Conservation (phyloP, 37 sponge, comb jelly and placozoan genomes). For the Ianthella basta region DNA sequence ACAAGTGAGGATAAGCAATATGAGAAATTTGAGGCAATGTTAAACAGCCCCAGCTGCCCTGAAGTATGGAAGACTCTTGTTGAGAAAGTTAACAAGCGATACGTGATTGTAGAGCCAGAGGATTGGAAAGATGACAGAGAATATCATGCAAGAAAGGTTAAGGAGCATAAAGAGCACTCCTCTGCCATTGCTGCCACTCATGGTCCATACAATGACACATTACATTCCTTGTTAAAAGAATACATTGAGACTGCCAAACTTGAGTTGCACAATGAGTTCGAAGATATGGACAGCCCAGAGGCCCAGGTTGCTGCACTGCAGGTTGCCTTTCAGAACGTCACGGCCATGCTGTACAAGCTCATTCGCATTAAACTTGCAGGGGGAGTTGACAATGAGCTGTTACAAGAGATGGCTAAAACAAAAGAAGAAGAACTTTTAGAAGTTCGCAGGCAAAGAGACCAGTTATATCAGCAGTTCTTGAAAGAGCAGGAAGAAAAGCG, state of each 20-base stretch:
- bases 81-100: background rate
- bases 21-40: background rate
- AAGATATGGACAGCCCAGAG: slow-evolving; percentile 5
- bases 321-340: background rate
- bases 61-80: background rate
- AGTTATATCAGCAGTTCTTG: slow-evolving; percentile 1
- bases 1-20: background rate
- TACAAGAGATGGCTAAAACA: background rate
- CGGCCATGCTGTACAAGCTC: background rate
- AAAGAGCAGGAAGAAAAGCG: background rate
- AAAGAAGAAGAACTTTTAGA: background rate
- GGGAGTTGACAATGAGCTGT: background rate
- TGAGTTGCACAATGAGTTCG: background rate
- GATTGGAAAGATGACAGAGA: background rate
- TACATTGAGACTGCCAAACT: slow-evolving; percentile 3
- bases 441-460: slow-evolving; percentile 4
- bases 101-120: slow-evolving; percentile 15
- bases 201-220: slow-evolving; percentile 1
- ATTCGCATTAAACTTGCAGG: slow-evolving; percentile 12
- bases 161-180: background rate
- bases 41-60: background rate
- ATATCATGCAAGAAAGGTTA: background rate
- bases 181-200: background rate
- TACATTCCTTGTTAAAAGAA: background rate
- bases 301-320: background rate